These are phyloP conservation scores for Keiferia lycopersicella DNA, from an alignment of 2,888 invertebrate species.

Conservation along the genomic window DNA sequence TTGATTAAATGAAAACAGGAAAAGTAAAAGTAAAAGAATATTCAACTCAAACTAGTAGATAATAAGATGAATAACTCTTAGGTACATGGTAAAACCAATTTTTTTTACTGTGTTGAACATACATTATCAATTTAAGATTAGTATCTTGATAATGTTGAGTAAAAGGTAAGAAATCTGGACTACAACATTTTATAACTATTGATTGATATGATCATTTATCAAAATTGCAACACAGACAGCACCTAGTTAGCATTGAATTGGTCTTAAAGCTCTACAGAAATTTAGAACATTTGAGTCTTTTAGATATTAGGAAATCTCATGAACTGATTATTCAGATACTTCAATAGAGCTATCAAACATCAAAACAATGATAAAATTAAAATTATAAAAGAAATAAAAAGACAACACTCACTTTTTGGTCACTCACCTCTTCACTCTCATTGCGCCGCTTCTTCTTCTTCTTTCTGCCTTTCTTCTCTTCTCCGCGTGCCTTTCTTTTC, in stretches of 20 bases:
- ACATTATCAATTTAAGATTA: slow-evolving; percentile 14
- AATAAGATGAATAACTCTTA: no score
- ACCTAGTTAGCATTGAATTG: no score
- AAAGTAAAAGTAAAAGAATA: no score
- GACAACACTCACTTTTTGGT: not conserved
- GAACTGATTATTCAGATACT: no score
- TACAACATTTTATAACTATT: no score
- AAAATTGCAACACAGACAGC: no score
- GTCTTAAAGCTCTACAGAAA: not conserved
- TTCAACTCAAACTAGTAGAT: no score
- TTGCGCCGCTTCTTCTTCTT: slow-evolving; percentile 97
- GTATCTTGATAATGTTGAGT: slow-evolving; percentile 12
- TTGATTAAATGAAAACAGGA: no score
- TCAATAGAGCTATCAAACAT: not conserved
- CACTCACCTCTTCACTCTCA: slow-evolving; percentile 89
- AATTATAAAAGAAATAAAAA: not conserved
- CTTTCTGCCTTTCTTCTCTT: slow-evolving; percentile 95
- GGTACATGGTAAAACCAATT: not conserved
- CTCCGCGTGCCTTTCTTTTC: slow-evolving; percentile 94
- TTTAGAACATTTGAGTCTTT: not conserved
- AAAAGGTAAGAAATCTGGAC: slow-evolving; percentile 1
- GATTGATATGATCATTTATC: no score
- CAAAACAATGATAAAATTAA: not conserved
- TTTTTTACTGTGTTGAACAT: not conserved
- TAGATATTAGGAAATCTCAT: not conserved